Evolutionary conservation across 2,888 invertebrate species (phyloP), one percentile per base, ranked within the genome.

Genomic region (Hirudinaria manillensis): DNA sequence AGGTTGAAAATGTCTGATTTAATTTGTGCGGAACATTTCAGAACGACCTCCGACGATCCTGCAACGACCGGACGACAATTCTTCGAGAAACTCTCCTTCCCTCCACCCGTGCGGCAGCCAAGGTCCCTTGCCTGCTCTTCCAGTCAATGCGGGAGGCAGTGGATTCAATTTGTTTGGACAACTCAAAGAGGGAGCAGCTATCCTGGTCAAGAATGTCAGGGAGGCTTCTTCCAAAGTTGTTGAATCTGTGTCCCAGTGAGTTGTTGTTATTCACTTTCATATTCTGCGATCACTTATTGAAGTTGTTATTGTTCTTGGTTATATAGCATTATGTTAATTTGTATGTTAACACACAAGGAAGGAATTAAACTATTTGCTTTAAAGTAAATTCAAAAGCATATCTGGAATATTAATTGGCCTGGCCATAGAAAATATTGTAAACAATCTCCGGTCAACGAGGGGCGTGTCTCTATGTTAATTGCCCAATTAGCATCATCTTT

Each of bases 181-280:
- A 0, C 88, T 97, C 51, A 91, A 90, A 84, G 95, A 95, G 34
- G 94, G 95, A 72, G 95, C 96, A 32, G 94, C 95, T 2, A 94
- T 91, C 82, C 90, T 96, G 81, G 88, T 97, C 77, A 94, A 94
- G 83, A 96, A 95, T 83, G 87, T 98, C 38, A 95, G 94, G 85
- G 97, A 97, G 83, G 96, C 95, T 0, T 94, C 96, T 29, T 91
- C 91, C 55, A 96, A 95, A 88, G 94, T 98, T 65, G 95, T 97
- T 91, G 94, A 96, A 84, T 93, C 94, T 55, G 93, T 97, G 79
- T 83, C 83, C 34, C 83, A 83, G 84, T 84, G 81, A 80, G 84
- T 82, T 13, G 3, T 29, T 61, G 24, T 24, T 36, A 19, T 16
- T 45, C 13, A 7, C 34, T 45, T 73, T 27, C 51, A 67, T 75